phyloP scores from a whole-genome alignment of 2,797 vertebrate genomes.

The Chrysocyon brachyurus region DNA sequence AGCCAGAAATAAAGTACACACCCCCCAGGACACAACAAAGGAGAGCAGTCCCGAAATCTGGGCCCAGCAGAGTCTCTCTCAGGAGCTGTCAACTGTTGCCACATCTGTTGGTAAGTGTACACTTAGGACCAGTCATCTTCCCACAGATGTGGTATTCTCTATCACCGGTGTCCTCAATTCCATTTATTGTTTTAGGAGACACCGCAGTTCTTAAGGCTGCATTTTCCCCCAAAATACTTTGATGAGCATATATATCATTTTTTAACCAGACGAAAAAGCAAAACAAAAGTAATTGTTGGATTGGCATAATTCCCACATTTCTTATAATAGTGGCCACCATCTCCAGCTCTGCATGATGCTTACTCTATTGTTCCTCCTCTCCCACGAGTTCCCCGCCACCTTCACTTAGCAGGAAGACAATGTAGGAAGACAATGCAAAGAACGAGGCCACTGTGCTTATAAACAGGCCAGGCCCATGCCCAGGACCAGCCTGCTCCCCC shows the following conservation, averaged over 20 bases:
- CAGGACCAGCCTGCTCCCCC: not conserved
- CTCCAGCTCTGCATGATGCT: not conserved
- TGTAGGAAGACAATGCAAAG: not conserved
- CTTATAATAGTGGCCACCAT: not conserved
- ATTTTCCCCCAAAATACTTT: not conserved
- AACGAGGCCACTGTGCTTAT: not conserved
- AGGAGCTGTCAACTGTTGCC: not conserved
- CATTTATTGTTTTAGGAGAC: not conserved
- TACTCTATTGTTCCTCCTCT: not conserved
- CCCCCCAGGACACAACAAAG: not conserved
- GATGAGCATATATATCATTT: not conserved
- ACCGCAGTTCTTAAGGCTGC: not conserved
- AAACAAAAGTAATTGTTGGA: not conserved
- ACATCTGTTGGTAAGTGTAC: fast-evolving
- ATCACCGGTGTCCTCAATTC: not conserved
- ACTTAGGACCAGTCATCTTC: not conserved
- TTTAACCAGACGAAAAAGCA: not conserved
- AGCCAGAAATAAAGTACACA: not conserved
- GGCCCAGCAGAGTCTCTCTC: not conserved
- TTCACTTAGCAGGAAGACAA: not conserved
- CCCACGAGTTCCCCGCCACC: fast-evolving
- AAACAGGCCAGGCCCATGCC: not conserved
- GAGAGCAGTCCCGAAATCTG: not conserved
- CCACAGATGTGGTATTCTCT: not conserved
- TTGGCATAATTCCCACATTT: not conserved